phyloP scores from a whole-genome alignment of 1,140 invertebrate species.

The Eciton burchellii region DNA sequence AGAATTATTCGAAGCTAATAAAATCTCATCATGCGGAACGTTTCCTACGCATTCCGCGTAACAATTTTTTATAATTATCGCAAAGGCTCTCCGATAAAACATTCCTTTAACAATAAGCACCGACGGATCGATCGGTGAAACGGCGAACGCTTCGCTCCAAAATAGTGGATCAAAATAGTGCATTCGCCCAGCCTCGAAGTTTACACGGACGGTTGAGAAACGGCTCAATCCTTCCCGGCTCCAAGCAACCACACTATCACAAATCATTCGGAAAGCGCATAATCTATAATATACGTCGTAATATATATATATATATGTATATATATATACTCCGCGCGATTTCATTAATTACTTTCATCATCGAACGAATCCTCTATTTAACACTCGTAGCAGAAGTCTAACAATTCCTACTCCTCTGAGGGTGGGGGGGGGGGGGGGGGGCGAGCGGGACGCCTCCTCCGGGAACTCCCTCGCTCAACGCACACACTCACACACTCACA shows the following conservation, averaged over 20 bases:
- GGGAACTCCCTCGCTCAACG: constrained; percentile 32
- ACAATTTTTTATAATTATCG: constrained; percentile 38
- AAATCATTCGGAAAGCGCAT: constrained; percentile 68
- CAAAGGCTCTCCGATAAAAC: constrained; percentile 16
- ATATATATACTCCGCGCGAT: constrained; percentile 61
- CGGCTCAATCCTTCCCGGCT: constrained; percentile 20
- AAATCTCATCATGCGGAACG: neutral
- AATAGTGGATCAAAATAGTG: constrained; percentile 42
- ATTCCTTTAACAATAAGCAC: neutral
- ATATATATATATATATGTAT: constrained; percentile 20
- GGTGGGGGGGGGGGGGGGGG: constrained; percentile 1
- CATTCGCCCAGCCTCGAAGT: constrained; percentile 22
- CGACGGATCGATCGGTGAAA: neutral
- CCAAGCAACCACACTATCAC: constrained; percentile 65
- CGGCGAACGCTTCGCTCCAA: neutral
- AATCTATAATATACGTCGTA: constrained; percentile 40
- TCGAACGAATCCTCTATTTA: constrained; percentile 60
- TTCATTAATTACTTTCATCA: constrained; percentile 75
- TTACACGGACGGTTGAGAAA: constrained; percentile 69
- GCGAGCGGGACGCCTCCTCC: constrained; percentile 15
- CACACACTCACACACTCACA: too few relatives aligned
- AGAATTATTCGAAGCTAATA: neutral
- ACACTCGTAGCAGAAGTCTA: constrained; percentile 58
- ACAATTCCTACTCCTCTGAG: constrained; percentile 52
- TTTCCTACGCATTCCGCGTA: neutral